Evolutionary conservation across 2,888 invertebrate species (phyloP), one percentile per base, ranked within the genome.

Genomic region (Dryococelus australis): DNA sequence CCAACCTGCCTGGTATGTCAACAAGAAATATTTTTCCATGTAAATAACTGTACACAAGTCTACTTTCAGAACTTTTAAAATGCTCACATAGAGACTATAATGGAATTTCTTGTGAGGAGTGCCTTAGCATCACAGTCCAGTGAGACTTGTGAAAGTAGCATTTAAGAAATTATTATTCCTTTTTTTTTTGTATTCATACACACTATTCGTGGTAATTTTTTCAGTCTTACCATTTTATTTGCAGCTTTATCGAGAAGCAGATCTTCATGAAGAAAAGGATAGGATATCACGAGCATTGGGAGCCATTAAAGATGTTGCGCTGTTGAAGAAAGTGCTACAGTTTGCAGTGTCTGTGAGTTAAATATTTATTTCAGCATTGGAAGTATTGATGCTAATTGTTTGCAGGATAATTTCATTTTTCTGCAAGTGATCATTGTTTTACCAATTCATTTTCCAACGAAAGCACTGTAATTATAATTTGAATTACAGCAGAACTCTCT

Each of bases 261-360:
- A 98, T 93, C 93, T 98, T 90, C 97, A 98, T 91, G 99, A 99
- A 93, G 99, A 99, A 92, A 98, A 98, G 92, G 97, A 98, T 92
- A 95, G 99, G 91, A 96, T 99, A 91, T 95, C 97, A 88, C 94
- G 97, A 88, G 95, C 98, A 9, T 94, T 99, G 87, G 99, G 98
- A 65, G 95, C 96, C 81, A 95, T 97, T 87, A 94, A 94, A 89
- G 95, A 98, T 92, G 94, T 95, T 24, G 93, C 93, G 43, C 93
- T 98, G 87, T 93, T 98, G 88, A 93, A 94, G 85, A 95, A 95
- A 90, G 97, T 97, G 84, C 94, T 97, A 35, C 94, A 97, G 87
- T 97, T 98, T 92, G 95, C 97, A 10, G 95, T 97, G 92, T 96
- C 97, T 93, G 97, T 97, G 90, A 94, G 95, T 93, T 84, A 20